A percentile compares a stretch with the other conserved stretches of the same genome.
phyloP scores from a whole-genome alignment of 2,888 invertebrate species.

The Melanostoma mellinum region DNA sequence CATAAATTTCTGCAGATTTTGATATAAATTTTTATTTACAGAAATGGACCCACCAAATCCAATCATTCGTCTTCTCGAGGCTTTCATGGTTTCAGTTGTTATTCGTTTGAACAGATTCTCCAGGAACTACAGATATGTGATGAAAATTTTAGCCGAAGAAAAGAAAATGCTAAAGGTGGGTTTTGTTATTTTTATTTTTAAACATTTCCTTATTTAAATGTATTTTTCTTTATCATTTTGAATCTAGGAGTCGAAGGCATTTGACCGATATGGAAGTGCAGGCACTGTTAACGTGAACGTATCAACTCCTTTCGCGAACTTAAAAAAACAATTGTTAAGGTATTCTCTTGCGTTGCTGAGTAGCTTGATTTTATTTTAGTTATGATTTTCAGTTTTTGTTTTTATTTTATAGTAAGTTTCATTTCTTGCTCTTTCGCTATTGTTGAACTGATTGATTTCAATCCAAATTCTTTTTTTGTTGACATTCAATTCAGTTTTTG shows the following conservation, averaged over 20 bases:
- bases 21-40: conserved; percentile 4
- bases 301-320: conserved; percentile 83
- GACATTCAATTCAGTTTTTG: too few species aligned
- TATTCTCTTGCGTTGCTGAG: conserved; percentile 74
- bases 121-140: conserved; percentile 96
- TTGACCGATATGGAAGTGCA: conserved; percentile 86
- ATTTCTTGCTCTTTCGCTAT: background rate
- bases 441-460: too few species aligned
- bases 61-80: conserved; percentile 79
- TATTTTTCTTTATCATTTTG: conserved; percentile 66
- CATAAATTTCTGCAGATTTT: background rate
- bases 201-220: conserved; percentile 32
- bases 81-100: conserved; percentile 89
- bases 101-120: conserved; percentile 92
- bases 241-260: conserved; percentile 87
- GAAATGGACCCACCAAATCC: conserved; percentile 75
- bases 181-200: background rate
- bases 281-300: conserved; percentile 82
- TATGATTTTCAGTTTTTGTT: conserved; percentile 13
- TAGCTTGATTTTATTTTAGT: background rate
- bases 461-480: too few species aligned
- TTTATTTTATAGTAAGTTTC: conserved; percentile 28
- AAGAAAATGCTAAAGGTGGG: conserved; percentile 92
- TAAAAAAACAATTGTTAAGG: conserved; percentile 78
- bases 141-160: conserved; percentile 93